These are phyloP conservation scores for Exaiptasia diaphana DNA, from an alignment of 64 coral and sea anemone species.

Conservation along the genomic window DNA sequence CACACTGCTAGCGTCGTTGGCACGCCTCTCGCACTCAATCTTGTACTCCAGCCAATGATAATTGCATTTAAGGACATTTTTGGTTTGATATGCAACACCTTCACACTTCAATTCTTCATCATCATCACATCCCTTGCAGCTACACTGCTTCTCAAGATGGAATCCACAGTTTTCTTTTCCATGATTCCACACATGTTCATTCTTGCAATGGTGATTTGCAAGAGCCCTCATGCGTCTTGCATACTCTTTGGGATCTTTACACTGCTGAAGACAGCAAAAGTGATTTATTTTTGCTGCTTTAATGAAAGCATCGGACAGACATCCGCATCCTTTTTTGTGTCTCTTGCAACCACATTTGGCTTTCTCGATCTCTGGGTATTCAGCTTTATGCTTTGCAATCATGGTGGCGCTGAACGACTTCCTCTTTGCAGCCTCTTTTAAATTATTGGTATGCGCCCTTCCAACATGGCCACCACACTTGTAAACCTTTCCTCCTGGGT, in stretches of 20 bases:
- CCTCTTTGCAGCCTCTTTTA: not conserved
- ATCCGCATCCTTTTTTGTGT: not conserved
- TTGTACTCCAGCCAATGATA: conserved; percentile 29
- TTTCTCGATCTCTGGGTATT: not conserved
- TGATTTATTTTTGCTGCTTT: conserved; percentile 12
- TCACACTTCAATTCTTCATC: conserved; percentile 14
- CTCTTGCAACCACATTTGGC: not conserved
- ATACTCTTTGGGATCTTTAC: not conserved
- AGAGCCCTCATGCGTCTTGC: conserved; percentile 18
- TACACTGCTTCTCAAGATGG: not conserved
- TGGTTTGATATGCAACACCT: conserved; percentile 20
- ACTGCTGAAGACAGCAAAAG: conserved; percentile 46
- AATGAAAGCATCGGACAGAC: not conserved
- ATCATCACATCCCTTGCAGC: not conserved
- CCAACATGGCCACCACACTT: conserved; percentile 45
- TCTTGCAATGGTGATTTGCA: not conserved
- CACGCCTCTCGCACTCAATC: conserved; percentile 7
- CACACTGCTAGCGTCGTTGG: not conserved
- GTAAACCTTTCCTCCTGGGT: not conserved
- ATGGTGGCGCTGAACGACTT: not conserved
- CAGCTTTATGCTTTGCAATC: not conserved
- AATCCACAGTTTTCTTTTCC: not conserved
- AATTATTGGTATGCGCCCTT: not conserved
- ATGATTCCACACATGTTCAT: conserved; percentile 24
- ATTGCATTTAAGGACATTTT: not conserved